These are phyloP conservation scores for Linhomoeus sp. DNA, from an alignment of 2,888 invertebrate genomes.

Conservation along the genomic window DNA sequence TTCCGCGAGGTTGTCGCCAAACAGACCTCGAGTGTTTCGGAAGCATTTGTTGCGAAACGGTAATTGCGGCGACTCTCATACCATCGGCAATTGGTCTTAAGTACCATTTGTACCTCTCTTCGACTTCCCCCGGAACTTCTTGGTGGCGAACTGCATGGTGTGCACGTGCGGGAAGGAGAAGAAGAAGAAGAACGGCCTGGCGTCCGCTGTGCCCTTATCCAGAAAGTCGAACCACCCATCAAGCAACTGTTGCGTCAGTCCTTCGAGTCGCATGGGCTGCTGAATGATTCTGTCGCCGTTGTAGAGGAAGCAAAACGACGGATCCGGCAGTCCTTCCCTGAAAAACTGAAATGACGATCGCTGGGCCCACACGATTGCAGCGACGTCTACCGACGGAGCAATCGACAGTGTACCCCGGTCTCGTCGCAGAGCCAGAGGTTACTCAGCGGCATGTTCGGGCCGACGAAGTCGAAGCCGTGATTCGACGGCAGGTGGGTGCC, in stretches of 20 bases:
- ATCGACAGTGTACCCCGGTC: constrained; percentile 12
- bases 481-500: constrained; percentile 20
- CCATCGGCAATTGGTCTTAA: too few relatives aligned
- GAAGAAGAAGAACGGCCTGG: constrained; percentile 32
- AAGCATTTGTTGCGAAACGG: not conserved
- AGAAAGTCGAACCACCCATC: constrained; percentile 1
- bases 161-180: constrained; percentile 43
- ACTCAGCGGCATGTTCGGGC: constrained; percentile 24
- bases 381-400: too few relatives aligned
- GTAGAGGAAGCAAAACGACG: constrained; percentile 12
- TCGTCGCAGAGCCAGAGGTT: constrained; percentile 25
- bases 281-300: constrained; percentile 30
- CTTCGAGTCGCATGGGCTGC: constrained; percentile 32
- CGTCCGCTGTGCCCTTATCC: constrained; percentile 1
- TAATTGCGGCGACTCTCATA: too few relatives aligned
- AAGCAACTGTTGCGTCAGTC: constrained; percentile 28
- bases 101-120: constrained; percentile 31
- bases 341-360: constrained; percentile 8
- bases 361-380: too few relatives aligned
- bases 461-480: constrained; percentile 23
- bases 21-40: constrained; percentile 23
- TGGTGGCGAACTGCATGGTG: constrained; percentile 43
- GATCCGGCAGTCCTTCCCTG: constrained; percentile 12
- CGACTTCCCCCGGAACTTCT: constrained; percentile 31
- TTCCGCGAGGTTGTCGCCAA: constrained; percentile 36